A percentile compares a stretch with the other conserved stretches of the same genome.
Evolutionary conservation across 2,113 vertebrate species (phyloP).

Genomic region (Clarias gariepinus): DNA sequence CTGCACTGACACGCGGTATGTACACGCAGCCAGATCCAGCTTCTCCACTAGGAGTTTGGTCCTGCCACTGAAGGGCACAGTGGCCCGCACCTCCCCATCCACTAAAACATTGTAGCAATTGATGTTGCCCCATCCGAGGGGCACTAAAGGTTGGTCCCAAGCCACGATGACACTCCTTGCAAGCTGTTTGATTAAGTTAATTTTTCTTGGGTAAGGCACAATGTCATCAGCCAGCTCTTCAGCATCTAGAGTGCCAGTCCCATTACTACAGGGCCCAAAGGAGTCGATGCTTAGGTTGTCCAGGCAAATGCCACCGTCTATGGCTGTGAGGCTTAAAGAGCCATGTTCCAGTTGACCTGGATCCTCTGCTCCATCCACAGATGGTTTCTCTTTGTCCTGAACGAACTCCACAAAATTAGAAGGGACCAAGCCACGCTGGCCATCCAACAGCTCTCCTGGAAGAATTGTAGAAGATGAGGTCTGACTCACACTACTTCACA

Average conservation of each 20-base stretch:
- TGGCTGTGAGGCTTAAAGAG: slow-evolving; percentile 57
- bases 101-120: slow-evolving; percentile 91
- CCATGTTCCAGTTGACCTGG: slow-evolving; percentile 72
- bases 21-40: slow-evolving; percentile 83
- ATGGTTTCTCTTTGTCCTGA: slow-evolving; percentile 83
- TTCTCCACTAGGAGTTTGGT: slow-evolving; percentile 92
- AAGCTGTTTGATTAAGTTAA: slow-evolving; percentile 95
- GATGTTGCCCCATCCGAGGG: slow-evolving; percentile 86
- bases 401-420: slow-evolving; percentile 98
- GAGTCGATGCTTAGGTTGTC: slow-evolving; percentile 63
- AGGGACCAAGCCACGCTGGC: slow-evolving; percentile 94
- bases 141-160: slow-evolving; percentile 90
- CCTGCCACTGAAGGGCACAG: slow-evolving; percentile 75
- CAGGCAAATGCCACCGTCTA: slow-evolving; percentile 64
- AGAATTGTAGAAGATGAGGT: slow-evolving; percentile 28
- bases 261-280: slow-evolving; percentile 71
- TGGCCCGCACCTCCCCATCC: slow-evolving; percentile 84
- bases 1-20: slow-evolving; percentile 89
- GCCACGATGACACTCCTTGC: slow-evolving; percentile 96
- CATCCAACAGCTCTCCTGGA: slow-evolving; percentile 92
- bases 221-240: slow-evolving; percentile 89
- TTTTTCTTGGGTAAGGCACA: slow-evolving; percentile 96
- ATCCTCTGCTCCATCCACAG: slow-evolving; percentile 67
- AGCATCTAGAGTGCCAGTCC: slow-evolving; percentile 78
- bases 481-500: background rate